Conservation (phyloP, 2,888 invertebrate genomes). For the Hemaris fuciformis region DNA sequence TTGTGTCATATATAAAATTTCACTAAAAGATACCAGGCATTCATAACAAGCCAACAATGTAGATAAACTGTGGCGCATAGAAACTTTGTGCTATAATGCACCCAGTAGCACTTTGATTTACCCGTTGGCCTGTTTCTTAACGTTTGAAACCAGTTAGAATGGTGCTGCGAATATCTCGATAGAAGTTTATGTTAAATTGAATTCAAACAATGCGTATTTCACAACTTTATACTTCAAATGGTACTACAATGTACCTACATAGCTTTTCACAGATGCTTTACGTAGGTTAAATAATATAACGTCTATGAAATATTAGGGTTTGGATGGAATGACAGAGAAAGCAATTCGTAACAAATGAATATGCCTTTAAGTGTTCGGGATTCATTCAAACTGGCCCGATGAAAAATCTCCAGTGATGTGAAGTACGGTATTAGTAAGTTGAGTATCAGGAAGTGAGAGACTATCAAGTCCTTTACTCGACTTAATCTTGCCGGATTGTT, state of each 20-base stretch:
- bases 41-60: conserved; percentile 19
- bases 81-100: conserved; percentile 1
- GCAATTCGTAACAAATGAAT: too few species aligned
- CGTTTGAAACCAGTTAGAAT: not conserved
- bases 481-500: too few species aligned
- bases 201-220: not conserved
- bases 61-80: conserved; percentile 10
- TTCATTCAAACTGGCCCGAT: too few species aligned
- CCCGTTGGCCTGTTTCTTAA: conserved; percentile 8
- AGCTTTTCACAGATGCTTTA: too few species aligned
- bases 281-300: too few species aligned
- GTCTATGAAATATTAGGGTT: too few species aligned
- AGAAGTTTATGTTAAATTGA: not conserved
- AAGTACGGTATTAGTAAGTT: too few species aligned
- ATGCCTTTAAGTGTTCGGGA: too few species aligned
- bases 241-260: not conserved
- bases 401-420: too few species aligned
- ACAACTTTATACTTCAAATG: not conserved
- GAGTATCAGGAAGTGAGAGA: too few species aligned
- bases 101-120: not conserved
- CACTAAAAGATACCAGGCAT: conserved; percentile 21
- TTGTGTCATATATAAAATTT: conserved; percentile 11
- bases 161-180: not conserved
- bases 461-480: too few species aligned
- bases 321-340: too few species aligned